Conservation (phyloP, 1,140 invertebrate species). For the Drosophila seguyi region DNA sequence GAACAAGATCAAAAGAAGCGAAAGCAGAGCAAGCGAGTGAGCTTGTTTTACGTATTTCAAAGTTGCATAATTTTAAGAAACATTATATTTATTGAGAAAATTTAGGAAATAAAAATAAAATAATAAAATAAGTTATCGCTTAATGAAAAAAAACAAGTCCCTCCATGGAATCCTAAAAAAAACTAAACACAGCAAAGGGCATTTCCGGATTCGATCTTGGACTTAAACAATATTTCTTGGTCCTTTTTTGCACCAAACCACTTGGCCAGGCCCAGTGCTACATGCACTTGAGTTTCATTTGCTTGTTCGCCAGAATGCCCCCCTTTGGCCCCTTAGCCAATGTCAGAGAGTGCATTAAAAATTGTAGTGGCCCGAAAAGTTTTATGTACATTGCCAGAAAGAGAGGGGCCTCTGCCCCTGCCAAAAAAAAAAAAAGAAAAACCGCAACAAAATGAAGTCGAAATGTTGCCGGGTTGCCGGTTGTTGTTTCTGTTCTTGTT, state of each 20-base stretch:
- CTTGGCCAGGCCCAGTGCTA: constrained; percentile 72
- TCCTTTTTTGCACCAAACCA: constrained; percentile 50
- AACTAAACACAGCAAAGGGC: neutral
- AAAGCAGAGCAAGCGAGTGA: no score
- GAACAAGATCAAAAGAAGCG: no score
- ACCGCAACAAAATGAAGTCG: constrained; percentile 78
- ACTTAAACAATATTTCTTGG: constrained; percentile 14
- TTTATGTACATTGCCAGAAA: constrained; percentile 74
- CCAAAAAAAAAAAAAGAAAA: constrained; percentile 68
- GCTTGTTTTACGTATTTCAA: no score
- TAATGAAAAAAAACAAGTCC: no score
- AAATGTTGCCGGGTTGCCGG: constrained; percentile 53
- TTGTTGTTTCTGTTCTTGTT: constrained; percentile 36
- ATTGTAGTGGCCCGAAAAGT: constrained; percentile 68
- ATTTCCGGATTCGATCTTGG: constrained; percentile 28
- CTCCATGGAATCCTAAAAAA: no score
- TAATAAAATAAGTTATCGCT: no score
- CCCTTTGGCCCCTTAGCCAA: constrained; percentile 38
- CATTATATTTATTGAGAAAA: no score
- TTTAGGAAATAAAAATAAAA: no score
- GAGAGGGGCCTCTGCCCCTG: constrained; percentile 7
- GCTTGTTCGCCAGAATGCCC: constrained; percentile 64
- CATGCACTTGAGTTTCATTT: constrained; percentile 83
- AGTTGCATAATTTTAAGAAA: no score
- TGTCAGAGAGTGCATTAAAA: constrained; percentile 82